Percentiles rank a stretch among this genome's conserved stretches.
phyloP scores from a whole-genome alignment of 2,888 invertebrate genomes.

The Athalia circularis region DNA sequence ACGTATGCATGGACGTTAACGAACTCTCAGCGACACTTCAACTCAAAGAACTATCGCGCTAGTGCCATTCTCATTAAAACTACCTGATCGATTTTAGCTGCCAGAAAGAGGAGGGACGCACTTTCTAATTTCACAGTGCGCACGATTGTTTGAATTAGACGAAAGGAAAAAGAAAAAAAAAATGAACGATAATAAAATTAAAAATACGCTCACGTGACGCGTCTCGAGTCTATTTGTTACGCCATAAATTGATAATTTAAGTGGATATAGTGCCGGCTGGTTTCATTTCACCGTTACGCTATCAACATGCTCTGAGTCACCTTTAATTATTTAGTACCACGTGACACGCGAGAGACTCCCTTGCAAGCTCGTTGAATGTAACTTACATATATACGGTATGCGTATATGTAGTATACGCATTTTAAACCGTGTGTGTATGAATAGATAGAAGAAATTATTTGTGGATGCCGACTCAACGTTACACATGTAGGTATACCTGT shows the following conservation, averaged over 20 bases:
- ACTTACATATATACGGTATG: background rate
- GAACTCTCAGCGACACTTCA: conserved; percentile 5
- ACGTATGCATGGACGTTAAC: background rate
- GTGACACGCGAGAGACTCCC: conserved; percentile 24
- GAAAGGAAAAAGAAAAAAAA: too few relatives aligned
- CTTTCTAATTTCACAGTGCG: too few relatives aligned
- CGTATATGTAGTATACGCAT: too few relatives aligned
- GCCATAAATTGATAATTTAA: conserved; percentile 28
- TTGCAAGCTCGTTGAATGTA: background rate
- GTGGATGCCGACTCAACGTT: background rate
- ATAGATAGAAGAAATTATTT: conserved; percentile 15
- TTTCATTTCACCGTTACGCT: conserved; percentile 6
- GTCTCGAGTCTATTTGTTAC: background rate
- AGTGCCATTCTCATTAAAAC: conserved; percentile 3
- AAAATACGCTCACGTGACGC: background rate
- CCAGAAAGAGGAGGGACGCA: too few relatives aligned
- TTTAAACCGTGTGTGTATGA: too few relatives aligned
- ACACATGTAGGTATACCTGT: too few relatives aligned
- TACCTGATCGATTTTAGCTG: background rate
- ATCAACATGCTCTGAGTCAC: conserved; percentile 33
- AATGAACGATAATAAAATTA: background rate
- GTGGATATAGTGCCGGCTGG: background rate
- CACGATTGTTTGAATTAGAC: too few relatives aligned
- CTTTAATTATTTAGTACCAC: conserved; percentile 36
- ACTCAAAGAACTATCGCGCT: background rate